phyloP scores from a whole-genome alignment of 2,113 vertebrate species.

The Empidonax traillii region DNA sequence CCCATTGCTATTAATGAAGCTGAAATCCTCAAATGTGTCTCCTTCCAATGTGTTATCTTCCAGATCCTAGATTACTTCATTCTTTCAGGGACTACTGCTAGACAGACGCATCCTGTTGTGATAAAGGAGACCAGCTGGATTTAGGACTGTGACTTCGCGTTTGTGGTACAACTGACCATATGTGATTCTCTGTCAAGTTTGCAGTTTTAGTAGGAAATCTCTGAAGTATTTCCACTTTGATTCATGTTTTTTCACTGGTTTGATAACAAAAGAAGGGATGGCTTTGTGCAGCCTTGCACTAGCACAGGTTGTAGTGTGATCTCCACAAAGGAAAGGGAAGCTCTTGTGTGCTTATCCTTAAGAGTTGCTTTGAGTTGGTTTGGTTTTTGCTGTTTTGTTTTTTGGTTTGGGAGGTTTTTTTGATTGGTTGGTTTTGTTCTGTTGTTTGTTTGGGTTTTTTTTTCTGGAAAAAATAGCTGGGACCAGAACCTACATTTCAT shows the following conservation, averaged over 20 bases:
- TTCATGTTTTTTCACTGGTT: slow-evolving; percentile 1
- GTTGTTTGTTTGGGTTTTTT: background rate
- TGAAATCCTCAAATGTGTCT: slow-evolving; percentile 4
- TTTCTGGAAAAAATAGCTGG: background rate
- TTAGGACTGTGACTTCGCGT: background rate
- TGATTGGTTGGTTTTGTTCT: background rate
- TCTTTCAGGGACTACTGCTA: slow-evolving; percentile 2
- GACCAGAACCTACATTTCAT: background rate
- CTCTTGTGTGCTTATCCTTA: background rate
- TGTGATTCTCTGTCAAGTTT: slow-evolving; percentile 23
- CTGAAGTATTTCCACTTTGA: background rate
- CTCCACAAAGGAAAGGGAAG: background rate
- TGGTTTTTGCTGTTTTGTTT: background rate
- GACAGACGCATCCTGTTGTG: background rate
- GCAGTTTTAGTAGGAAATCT: background rate
- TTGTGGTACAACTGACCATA: background rate
- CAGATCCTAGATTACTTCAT: background rate
- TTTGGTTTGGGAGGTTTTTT: background rate
- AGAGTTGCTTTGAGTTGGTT: background rate
- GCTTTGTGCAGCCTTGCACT: background rate
- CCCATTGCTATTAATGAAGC: slow-evolving; percentile 29
- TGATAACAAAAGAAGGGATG: background rate
- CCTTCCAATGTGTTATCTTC: background rate
- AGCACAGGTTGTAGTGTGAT: background rate
- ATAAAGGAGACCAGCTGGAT: background rate